phyloP scores from a whole-genome alignment of 2,113 vertebrate genomes.

The Isichthys henryi region DNA sequence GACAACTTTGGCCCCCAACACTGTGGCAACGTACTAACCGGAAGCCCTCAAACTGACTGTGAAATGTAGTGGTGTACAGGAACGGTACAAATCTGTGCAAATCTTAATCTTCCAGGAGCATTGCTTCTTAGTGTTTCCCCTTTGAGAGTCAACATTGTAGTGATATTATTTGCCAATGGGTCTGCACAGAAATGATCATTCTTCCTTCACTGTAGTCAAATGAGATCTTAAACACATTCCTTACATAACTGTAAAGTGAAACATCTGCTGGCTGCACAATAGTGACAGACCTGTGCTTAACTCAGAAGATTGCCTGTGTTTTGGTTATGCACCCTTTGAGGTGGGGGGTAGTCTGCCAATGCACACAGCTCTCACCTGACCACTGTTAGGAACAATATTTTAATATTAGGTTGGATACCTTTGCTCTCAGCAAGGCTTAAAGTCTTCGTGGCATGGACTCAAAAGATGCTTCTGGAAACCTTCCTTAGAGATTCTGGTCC shows the following conservation, averaged over 20 bases:
- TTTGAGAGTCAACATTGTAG: not conserved
- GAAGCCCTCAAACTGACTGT: not conserved
- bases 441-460: not conserved
- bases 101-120: not conserved
- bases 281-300: not conserved
- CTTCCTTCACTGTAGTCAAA: not conserved
- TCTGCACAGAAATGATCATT: not conserved
- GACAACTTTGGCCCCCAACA: not conserved
- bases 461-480: not conserved
- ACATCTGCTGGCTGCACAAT: not conserved
- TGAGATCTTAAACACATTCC: not conserved
- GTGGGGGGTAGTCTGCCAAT: not conserved
- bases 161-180: not conserved
- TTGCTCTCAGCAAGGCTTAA: not conserved
- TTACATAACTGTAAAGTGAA: not conserved
- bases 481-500: not conserved
- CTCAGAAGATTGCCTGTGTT: not conserved
- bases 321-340: not conserved
- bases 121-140: not conserved
- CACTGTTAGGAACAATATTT: not conserved
- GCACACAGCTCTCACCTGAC: not conserved
- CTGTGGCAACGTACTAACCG: not conserved
- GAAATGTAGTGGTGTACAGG: not conserved
- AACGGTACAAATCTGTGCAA: not conserved
- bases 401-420: not conserved